phyloP scores from a whole-genome alignment of 2,888 invertebrate genomes.

The Eupeodes latifasciatus region DNA sequence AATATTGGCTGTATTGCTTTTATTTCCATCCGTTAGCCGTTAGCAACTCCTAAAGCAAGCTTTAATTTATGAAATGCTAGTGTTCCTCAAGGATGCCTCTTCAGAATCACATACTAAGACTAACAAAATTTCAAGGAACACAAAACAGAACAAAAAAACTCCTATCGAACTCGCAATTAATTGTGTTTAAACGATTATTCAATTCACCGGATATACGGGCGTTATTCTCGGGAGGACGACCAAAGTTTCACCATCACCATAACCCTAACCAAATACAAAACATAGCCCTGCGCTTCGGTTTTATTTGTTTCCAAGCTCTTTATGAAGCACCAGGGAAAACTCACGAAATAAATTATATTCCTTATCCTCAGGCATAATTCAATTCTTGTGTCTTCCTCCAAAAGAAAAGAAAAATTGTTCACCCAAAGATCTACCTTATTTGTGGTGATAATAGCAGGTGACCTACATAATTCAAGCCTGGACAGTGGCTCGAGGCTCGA shows the following conservation, averaged over 20 bases:
- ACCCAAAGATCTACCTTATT: slow-evolving; percentile 46
- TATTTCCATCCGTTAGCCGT: slow-evolving; percentile 40
- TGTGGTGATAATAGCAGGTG: slow-evolving; percentile 67
- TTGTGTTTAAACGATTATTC: slow-evolving; percentile 76
- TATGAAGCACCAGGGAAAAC: slow-evolving; percentile 73
- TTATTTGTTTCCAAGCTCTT: slow-evolving; percentile 30
- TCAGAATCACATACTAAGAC: not conserved
- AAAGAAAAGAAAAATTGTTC: slow-evolving; percentile 16
- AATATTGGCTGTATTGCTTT: slow-evolving; percentile 53
- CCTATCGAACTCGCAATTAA: slow-evolving; percentile 74
- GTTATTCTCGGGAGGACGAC: slow-evolving; percentile 39
- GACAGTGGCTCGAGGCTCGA: slow-evolving; percentile 10
- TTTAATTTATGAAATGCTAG: slow-evolving; percentile 72
- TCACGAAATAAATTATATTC: slow-evolving; percentile 73
- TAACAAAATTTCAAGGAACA: slow-evolving; percentile 26
- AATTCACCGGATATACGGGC: slow-evolving; percentile 64
- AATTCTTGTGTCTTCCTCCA: slow-evolving; percentile 60
- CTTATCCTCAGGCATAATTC: slow-evolving; percentile 70
- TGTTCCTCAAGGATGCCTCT: slow-evolving; percentile 53
- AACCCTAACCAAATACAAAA: too few species aligned
- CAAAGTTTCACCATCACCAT: slow-evolving; percentile 15
- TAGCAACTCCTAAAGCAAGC: slow-evolving; percentile 61
- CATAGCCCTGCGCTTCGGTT: slow-evolving; percentile 1
- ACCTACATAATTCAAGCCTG: slow-evolving; percentile 48
- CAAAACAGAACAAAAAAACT: slow-evolving; percentile 33